Evolutionary conservation across 2,797 vertebrate genomes (phyloP).

Genomic region (Mus minutoides): DNA sequence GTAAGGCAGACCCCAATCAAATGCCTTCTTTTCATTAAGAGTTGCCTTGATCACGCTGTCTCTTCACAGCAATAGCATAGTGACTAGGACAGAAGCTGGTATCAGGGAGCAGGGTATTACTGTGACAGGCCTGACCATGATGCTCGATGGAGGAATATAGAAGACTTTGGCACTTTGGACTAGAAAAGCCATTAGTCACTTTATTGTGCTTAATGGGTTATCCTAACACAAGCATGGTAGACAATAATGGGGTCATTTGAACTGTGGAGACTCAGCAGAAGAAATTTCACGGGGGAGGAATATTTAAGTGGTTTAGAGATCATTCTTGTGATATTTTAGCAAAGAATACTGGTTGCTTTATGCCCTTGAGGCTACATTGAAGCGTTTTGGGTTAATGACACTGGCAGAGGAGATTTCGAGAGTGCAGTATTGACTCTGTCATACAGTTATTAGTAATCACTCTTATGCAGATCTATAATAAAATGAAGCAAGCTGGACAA

Average conservation of each 20-base stretch:
- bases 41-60: not conserved
- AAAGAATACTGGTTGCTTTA: not conserved
- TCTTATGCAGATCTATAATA: not conserved
- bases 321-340: not conserved
- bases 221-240: not conserved
- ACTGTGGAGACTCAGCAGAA: not conserved
- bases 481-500: not conserved
- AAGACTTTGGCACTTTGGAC: not conserved
- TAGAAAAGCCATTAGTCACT: not conserved
- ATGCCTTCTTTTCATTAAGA: not conserved
- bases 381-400: not conserved
- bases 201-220: not conserved
- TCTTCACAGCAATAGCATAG: not conserved
- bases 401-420: not conserved
- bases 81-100: not conserved
- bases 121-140: not conserved
- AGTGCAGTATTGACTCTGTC: not conserved
- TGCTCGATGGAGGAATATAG: not conserved
- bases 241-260: no score
- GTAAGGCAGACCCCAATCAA: not conserved
- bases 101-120: not conserved
- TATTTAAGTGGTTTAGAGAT: not conserved
- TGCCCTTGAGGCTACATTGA: not conserved
- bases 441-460: not conserved
- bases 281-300: not conserved